Evolutionary conservation across 1,140 invertebrate species (phyloP).

Genomic region (Drosophila kanapiae): DNA sequence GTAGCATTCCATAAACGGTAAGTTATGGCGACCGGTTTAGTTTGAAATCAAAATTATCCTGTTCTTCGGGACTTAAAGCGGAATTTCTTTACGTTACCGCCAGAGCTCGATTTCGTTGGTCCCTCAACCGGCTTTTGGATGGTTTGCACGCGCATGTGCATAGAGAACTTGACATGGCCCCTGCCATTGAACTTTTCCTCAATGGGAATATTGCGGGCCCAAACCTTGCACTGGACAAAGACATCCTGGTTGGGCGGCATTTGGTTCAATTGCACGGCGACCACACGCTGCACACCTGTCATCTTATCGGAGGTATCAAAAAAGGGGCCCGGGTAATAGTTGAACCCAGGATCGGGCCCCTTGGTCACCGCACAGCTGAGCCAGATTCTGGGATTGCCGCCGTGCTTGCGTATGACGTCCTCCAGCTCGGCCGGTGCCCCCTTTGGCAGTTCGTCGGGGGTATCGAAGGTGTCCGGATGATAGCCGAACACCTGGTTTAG

Average conservation of each 20-base stretch:
- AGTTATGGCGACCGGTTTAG: no score
- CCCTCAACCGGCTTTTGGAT: background rate
- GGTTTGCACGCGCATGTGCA: slow-evolving; percentile 9
- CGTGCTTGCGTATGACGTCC: slow-evolving; percentile 8
- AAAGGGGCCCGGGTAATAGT: slow-evolving; percentile 36
- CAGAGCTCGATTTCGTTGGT: no score
- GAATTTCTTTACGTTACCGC: no score
- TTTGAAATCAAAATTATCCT: no score
- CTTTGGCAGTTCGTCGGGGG: slow-evolving; percentile 23
- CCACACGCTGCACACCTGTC: slow-evolving; percentile 27
- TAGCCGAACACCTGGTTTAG: slow-evolving; percentile 50
- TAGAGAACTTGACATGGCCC: slow-evolving; percentile 29
- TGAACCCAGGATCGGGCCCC: background rate
- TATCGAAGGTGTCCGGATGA: slow-evolving; percentile 41
- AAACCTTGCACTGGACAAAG: slow-evolving; percentile 30
- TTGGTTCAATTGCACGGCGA: slow-evolving; percentile 40
- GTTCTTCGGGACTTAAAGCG: no score
- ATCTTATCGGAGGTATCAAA: slow-evolving; percentile 12
- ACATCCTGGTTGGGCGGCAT: slow-evolving; percentile 21
- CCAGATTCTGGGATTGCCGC: slow-evolving; percentile 46
- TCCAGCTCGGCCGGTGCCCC: background rate
- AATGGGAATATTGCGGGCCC: slow-evolving; percentile 60
- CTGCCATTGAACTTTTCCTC: slow-evolving; percentile 3
- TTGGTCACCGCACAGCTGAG: slow-evolving; percentile 24
- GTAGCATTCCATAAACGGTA: background rate